Base-by-base conservation (phyloP, 2,113 vertebrate genomes). In the Esox niger region DNA sequence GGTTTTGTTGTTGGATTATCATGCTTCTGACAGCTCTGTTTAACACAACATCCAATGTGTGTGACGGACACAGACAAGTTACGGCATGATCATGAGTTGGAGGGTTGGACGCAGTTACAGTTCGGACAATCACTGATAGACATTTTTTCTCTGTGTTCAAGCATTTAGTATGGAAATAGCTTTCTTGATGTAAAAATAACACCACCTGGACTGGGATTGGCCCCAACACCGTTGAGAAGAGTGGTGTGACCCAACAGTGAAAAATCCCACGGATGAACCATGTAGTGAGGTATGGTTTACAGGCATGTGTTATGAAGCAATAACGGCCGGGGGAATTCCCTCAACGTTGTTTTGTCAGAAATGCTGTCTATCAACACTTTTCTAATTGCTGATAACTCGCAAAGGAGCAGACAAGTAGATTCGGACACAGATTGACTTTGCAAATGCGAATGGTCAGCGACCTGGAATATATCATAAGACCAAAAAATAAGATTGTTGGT, bases 181-280 rank as follows among this genome's bases (percentile, higher is more conserved):
- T n/a, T 21, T 20, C 47, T 52, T 49, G 13, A 11, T 11, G 13
- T 38, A 38, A 38, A 38, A 38, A 38, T 11, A 15, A 38, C 35
- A 11, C 46, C 46, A 17, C 20, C 2, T 52, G 47, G 47, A 20
- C 4, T 52, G 56, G 66, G 69, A 64, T 52, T 64, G 55, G 49
- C 60, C 57, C 60, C 31, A 20, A 58, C 52, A 49, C 46, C 3
- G 13, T 27, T 13, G 46, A 20, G 27, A 49, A 7, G 25, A n/a
- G 31, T 26, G 21, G 47, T 52, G 47, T 52, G n/a, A 52, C 20
- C 47, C n/a, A 52, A 52, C 47, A n/a, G 47, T 4, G 20, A 52
- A 21, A 52, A 52, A 6, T 52, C 20, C 2, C 47, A 21, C 5
- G 20, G 47, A 52, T 15, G 17, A 52, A 6, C 21, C 6, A 43